A percentile compares a stretch with the other conserved stretches of the same genome.
Evolutionary conservation across 1,140 invertebrate genomes (phyloP).

Genomic region (Penaeus vannamei): DNA sequence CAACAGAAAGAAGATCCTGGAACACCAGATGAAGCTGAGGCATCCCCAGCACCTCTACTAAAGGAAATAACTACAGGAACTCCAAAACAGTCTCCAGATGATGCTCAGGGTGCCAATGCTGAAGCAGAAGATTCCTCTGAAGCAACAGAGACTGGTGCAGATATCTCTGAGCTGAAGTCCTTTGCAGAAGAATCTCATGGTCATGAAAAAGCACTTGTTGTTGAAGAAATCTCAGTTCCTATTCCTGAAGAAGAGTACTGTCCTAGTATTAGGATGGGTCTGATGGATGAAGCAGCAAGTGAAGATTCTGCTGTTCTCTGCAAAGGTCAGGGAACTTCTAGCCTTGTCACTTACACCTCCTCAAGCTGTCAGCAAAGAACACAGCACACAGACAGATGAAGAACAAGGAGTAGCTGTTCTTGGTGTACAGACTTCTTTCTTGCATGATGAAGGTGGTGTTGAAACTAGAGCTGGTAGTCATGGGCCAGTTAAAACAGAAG

Average conservation of each 20-base stretch:
- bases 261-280: neutral
- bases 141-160: constrained; percentile 66
- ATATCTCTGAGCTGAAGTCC: constrained; percentile 64
- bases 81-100: too few relatives aligned
- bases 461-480: constrained; percentile 7
- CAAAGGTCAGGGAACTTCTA: constrained; percentile 40
- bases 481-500: constrained; percentile 36
- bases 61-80: constrained; percentile 6
- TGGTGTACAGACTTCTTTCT: constrained; percentile 48
- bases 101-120: constrained; percentile 26
- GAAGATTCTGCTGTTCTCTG: constrained; percentile 21
- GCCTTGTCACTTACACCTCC: constrained; percentile 11
- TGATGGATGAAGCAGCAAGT: neutral
- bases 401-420: constrained; percentile 47
- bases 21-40: neutral
- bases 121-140: constrained; percentile 60
- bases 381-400: constrained; percentile 51
- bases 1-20: neutral
- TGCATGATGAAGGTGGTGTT: constrained; percentile 35
- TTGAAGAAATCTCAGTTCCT: neutral
- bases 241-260: constrained; percentile 5
- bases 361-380: constrained; percentile 22
- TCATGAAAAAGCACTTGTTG: neutral
- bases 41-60: neutral
- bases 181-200: constrained; percentile 61